A percentile compares a stretch with the other conserved stretches of the same genome.
Conservation (phyloP, 2,888 invertebrate species). For the Proisotoma minuta region DNA sequence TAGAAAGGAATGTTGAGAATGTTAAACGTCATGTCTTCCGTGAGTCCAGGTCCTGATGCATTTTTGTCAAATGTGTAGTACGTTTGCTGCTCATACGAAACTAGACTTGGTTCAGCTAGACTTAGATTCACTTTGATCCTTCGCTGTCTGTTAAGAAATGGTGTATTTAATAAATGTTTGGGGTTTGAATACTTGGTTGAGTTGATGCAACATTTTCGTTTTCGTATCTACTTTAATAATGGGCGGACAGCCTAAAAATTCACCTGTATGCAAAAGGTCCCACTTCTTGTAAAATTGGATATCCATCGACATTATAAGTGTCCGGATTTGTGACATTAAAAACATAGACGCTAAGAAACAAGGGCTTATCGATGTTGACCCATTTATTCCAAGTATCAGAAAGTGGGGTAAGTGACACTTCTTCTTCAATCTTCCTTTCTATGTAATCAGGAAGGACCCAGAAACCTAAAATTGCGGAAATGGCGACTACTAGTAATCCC, state of each 20-base stretch:
- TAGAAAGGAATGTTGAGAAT: slow-evolving; percentile 20
- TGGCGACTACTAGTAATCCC: slow-evolving; percentile 15
- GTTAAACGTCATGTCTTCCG: slow-evolving; percentile 19
- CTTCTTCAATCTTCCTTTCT: slow-evolving; percentile 17
- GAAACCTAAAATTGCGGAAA: slow-evolving; percentile 20
- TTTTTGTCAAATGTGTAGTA: slow-evolving; percentile 26
- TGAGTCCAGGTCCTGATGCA: slow-evolving; percentile 1
- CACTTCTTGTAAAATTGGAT: slow-evolving; percentile 12
- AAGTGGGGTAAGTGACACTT: slow-evolving; percentile 12
- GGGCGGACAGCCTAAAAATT: too few relatives aligned
- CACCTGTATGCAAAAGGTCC: slow-evolving; percentile 20
- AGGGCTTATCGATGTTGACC: slow-evolving; percentile 16
- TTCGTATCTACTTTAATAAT: too few relatives aligned
- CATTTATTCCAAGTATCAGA: slow-evolving; percentile 29
- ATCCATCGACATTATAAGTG: neutral
- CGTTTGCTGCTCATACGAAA: slow-evolving; percentile 18
- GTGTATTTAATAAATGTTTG: neutral
- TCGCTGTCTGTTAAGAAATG: slow-evolving; percentile 3
- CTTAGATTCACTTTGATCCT: slow-evolving; percentile 12
- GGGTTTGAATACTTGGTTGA: too few relatives aligned
- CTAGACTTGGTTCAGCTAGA: slow-evolving; percentile 10
- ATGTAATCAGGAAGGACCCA: slow-evolving; percentile 19
- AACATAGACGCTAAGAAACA: slow-evolving; percentile 22
- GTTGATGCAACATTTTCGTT: too few relatives aligned
- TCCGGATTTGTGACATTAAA: slow-evolving; percentile 28